A percentile compares a stretch with the other conserved stretches of the same genome.
These are phyloP conservation scores for Hybognathus amarus DNA, from an alignment of 2,797 vertebrate genomes.

Conservation along the genomic window DNA sequence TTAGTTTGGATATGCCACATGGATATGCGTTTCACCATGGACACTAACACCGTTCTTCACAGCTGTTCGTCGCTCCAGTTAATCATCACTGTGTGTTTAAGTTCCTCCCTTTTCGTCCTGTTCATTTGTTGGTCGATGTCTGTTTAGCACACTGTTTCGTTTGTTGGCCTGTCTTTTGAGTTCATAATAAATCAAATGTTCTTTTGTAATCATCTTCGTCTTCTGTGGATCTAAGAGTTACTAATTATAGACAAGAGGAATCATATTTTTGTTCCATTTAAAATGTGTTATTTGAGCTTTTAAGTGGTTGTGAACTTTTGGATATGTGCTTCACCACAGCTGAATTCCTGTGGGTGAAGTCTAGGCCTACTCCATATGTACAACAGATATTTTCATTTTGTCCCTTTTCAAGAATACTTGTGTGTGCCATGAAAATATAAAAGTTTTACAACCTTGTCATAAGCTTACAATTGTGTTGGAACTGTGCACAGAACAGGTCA, in stretches of 20 bases:
- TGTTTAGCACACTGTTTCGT: too few species aligned
- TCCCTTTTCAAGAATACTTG: neutral
- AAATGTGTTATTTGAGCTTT: neutral
- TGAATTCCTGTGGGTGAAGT: neutral
- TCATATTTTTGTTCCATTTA: neutral
- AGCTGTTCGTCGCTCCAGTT: too few species aligned
- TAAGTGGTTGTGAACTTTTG: neutral
- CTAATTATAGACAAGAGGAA: neutral
- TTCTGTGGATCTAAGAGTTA: too few species aligned
- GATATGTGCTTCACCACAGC: neutral
- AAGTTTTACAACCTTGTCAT: neutral
- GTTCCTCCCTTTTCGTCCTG: too few species aligned
- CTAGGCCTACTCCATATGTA: neutral
- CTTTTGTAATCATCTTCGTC: too few species aligned
- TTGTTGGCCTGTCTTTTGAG: too few species aligned
- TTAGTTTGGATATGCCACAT: too few species aligned
- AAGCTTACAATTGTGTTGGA: neutral
- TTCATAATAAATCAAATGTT: too few species aligned
- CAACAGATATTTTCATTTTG: neutral
- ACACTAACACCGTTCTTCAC: too few species aligned
- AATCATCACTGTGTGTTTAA: too few species aligned
- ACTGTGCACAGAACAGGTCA: neutral
- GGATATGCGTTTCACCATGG: too few species aligned
- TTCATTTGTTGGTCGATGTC: too few species aligned
- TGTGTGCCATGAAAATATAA: neutral